A percentile compares a stretch with the other conserved stretches of the same genome.
Evolutionary conservation across 2,888 invertebrate species (phyloP).

Genomic region (Philereme vetulata): DNA sequence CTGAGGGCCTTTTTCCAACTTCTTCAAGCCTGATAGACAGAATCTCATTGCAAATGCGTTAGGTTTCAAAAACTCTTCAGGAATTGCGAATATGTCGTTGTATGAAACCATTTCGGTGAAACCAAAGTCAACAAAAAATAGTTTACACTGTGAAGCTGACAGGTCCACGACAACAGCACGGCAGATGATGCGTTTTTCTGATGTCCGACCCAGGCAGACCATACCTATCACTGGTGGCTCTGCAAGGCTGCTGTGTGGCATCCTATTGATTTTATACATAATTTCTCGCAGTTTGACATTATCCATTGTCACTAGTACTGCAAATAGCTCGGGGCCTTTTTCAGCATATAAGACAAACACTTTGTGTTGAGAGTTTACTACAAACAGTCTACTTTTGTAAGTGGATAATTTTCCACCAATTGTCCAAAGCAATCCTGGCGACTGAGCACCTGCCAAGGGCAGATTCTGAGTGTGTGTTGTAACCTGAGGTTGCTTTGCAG

Average conservation of each 20-base stretch:
- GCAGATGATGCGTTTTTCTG: slow-evolving; percentile 87
- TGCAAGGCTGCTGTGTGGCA: slow-evolving; percentile 83
- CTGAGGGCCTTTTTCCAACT: slow-evolving; percentile 81
- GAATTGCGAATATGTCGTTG: slow-evolving; percentile 89
- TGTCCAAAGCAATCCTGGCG: slow-evolving; percentile 22
- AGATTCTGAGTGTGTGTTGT: slow-evolving; percentile 30
- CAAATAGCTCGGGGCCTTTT: slow-evolving; percentile 91
- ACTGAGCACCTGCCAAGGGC: not conserved
- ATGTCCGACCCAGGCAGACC: slow-evolving; percentile 89
- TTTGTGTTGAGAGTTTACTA: slow-evolving; percentile 82
- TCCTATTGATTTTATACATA: slow-evolving; percentile 88
- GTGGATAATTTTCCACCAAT: slow-evolving; percentile 76
- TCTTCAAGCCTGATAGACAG: slow-evolving; percentile 88
- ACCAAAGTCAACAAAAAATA: slow-evolving; percentile 92
- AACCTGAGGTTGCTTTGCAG: slow-evolving; percentile 65
- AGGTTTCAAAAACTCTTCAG: slow-evolving; percentile 87
- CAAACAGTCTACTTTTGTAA: slow-evolving; percentile 79
- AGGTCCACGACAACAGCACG: slow-evolving; percentile 90
- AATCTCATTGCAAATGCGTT: slow-evolving; percentile 91
- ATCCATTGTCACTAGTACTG: slow-evolving; percentile 87
- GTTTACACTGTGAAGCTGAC: slow-evolving; percentile 88
- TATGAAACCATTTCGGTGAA: slow-evolving; percentile 89
- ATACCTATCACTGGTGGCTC: slow-evolving; percentile 90
- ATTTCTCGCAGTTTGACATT: slow-evolving; percentile 86
- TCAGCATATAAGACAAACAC: slow-evolving; percentile 90